Evolutionary conservation across 2,888 invertebrate genomes (phyloP).

Genomic region (Lycocerus yunnanus): DNA sequence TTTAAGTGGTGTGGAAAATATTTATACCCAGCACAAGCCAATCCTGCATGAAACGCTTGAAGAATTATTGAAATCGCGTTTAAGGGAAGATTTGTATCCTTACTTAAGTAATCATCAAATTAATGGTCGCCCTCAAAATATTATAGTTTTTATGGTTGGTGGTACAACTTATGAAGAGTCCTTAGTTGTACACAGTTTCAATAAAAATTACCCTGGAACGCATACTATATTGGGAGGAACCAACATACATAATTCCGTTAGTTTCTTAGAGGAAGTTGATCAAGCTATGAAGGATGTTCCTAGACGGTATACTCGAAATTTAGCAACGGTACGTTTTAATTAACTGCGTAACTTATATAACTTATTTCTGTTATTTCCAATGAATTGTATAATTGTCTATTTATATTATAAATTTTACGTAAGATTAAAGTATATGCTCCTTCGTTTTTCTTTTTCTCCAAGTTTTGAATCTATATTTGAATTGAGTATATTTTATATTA

Average conservation of each 20-base stretch:
- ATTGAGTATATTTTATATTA: no score
- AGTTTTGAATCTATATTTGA: background rate
- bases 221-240: conserved; percentile 90
- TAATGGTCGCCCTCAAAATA: conserved; percentile 79
- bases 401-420: background rate
- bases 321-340: conserved; percentile 8
- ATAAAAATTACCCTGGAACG: conserved; percentile 73
- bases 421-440: background rate
- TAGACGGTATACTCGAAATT: conserved; percentile 60
- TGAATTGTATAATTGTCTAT: background rate
- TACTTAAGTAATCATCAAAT: conserved; percentile 69
- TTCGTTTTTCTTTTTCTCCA: background rate
- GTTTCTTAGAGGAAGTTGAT: conserved; percentile 78
- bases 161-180: conserved; percentile 97
- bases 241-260: conserved; percentile 83
- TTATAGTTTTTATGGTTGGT: conserved; percentile 96
- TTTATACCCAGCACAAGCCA: conserved; percentile 98
- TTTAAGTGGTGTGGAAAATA: conserved; percentile 95
- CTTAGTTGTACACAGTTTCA: conserved; percentile 78
- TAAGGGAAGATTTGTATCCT: conserved; percentile 87
- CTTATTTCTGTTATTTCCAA: background rate
- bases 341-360: background rate
- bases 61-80: conserved; percentile 85
- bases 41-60: conserved; percentile 87
- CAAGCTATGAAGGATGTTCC: conserved; percentile 69